A percentile compares a stretch with the other conserved stretches of the same genome.
phyloP scores from a whole-genome alignment of 2,888 invertebrate genomes.

The Incurvaria masculella region DNA sequence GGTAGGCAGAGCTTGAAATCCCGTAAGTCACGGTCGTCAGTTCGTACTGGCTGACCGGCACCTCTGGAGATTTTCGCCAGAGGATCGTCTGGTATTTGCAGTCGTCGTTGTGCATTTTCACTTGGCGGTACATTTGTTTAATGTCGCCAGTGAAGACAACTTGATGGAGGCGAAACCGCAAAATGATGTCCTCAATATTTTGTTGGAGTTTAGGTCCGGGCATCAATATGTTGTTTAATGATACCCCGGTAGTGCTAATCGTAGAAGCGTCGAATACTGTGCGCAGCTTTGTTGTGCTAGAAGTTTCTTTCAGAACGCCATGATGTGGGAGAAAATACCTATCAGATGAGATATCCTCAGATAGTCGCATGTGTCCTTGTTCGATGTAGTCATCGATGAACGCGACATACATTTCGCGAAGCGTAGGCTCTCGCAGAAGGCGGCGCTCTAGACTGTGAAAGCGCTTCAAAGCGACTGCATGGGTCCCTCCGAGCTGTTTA shows the following conservation, averaged over 20 bases:
- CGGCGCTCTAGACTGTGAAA: constrained; percentile 7
- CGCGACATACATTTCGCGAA: neutral
- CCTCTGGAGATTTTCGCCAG: constrained; percentile 15
- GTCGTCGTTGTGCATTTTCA: constrained; percentile 12
- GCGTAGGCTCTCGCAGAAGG: neutral
- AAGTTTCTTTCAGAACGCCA: constrained; percentile 9
- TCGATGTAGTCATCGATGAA: neutral
- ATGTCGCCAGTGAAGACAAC: constrained; percentile 18
- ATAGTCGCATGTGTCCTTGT: neutral
- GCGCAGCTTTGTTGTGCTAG: constrained; percentile 8
- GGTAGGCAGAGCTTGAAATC: constrained; percentile 11
- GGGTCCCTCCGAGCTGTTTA: neutral
- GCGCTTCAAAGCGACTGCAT: constrained; percentile 2
- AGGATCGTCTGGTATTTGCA: constrained; percentile 15
- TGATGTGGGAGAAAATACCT: constrained; percentile 9
- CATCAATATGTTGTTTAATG: constrained; percentile 14
- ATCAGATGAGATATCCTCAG: neutral
- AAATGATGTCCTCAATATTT: constrained; percentile 15
- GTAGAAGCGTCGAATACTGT: constrained; percentile 11
- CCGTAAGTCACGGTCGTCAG: constrained; percentile 17
- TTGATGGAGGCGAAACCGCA: constrained; percentile 13
- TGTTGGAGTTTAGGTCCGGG: constrained; percentile 16
- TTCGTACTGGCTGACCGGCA: constrained; percentile 14
- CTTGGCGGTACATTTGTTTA: constrained; percentile 18
- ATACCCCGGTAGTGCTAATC: neutral